These are phyloP conservation scores for Rousettus madagascariensis DNA, from an alignment of 2,797 vertebrate genomes.

Conservation along the genomic window DNA sequence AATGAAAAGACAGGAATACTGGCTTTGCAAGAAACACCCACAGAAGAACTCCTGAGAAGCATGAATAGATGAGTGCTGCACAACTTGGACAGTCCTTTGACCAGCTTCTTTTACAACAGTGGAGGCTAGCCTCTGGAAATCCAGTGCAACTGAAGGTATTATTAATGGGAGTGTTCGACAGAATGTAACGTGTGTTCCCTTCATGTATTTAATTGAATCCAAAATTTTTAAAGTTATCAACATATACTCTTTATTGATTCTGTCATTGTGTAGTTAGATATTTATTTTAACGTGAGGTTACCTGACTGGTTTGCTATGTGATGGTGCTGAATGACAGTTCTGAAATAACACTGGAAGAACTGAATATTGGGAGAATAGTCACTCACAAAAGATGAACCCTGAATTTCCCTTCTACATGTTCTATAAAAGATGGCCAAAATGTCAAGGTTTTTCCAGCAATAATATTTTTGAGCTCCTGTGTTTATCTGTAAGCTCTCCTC, in stretches of 20 bases:
- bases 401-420: slow-evolving; percentile 55
- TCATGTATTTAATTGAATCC: slow-evolving; percentile 24
- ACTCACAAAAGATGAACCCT: slow-evolving; percentile 50
- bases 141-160: not conserved
- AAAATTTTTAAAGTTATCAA: not conserved
- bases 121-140: not conserved
- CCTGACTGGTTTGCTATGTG: not conserved
- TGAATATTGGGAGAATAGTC: slow-evolving; percentile 64
- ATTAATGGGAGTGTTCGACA: slow-evolving; percentile 7
- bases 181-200: slow-evolving; percentile 40
- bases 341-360: slow-evolving; percentile 39
- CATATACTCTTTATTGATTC: slow-evolving; percentile 43
- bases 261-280: slow-evolving; percentile 63
- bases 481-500: slow-evolving; percentile 65
- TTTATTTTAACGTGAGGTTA: slow-evolving; percentile 49
- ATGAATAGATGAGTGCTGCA: not conserved
- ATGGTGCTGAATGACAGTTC: not conserved
- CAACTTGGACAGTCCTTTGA: not conserved
- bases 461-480: slow-evolving; percentile 58
- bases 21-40: not conserved
- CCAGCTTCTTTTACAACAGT: not conserved
- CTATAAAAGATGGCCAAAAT: slow-evolving; percentile 70
- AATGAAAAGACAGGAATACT: not conserved
- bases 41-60: not conserved
- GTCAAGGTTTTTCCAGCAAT: slow-evolving; percentile 75